Evolutionary conservation across 92 coral and sea anemone species (phyloP), one percentile per base, ranked within the genome.

Genomic region (Parazoanthus swiftii): DNA sequence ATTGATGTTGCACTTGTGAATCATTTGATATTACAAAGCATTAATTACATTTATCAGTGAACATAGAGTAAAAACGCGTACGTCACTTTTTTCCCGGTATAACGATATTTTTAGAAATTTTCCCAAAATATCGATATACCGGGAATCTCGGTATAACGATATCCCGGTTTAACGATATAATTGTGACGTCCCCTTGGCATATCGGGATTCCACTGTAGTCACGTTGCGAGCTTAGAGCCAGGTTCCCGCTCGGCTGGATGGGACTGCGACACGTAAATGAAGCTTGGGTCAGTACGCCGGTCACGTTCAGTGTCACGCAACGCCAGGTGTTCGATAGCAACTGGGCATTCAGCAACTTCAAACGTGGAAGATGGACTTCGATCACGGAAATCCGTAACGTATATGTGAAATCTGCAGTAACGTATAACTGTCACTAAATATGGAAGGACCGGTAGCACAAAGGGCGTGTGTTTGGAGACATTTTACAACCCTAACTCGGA

Each of bases 401-500:
- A 23, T 18, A n/a, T 51, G 82, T 79, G 50, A 50, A 46, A 44
- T n/a, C 66, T 37, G 59, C 20, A 15, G 26, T 79, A 82, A 21
- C 26, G 6, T 81, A 21, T 74, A 67, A 44, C 13, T 67, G 36
- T 5, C 5, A 38, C n/a, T 33, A 21, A 15, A 70, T 29, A 84
- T 84, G 87, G 87, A 84, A 0, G 87, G 79, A 29, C 79, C 87
- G 8, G 29, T 13, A 13, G 67, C 33, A 73, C 66, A 71, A 46
- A 84, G 87, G 6, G 43, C 87, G 6, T 84, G 29, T 70, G 1
- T 84, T 29, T 84, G 87, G 87, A 71, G 79, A 71, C 87, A 84
- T 84, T 84, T 84, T 73, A 66, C 87, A 29, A 84, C 68, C 13
- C 15, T 84, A 71, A 84, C 87, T 84, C 87, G 87, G 29, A 73